Evolutionary conservation across 92 coral and sea anemone species (phyloP), one percentile per base, ranked within the genome.

Genomic region (Parazoanthus atlanticus): DNA sequence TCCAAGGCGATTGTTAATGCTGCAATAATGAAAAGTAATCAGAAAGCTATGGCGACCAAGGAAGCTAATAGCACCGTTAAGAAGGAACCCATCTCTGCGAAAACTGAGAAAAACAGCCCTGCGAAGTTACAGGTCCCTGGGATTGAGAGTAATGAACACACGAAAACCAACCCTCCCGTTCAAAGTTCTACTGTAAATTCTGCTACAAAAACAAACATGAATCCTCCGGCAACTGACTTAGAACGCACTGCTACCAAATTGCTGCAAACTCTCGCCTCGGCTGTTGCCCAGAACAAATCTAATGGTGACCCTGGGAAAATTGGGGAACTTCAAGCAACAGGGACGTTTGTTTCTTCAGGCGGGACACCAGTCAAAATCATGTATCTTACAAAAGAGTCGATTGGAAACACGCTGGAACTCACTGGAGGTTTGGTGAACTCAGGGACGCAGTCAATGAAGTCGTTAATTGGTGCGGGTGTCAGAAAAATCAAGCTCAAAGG

Each of bases 401-500:
- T 84, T 70, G 87, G 87, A 19, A 84, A 38, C 29, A 69, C 79
- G 28, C 41, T 84, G 64, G 79, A 84, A 11, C 43, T 84, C 23
- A 47, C 87, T 32, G 78, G 87, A 49, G 70, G 70, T 26, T 12
- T 84, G 25, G 79, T 30, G 38, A 70, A 89, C 84, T 89, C 86
- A 28, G 97, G 95, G 12, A 91, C 94, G n/a, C 97, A 94, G 74
- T 93, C 97, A 8, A 90, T 85, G 76, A 91, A 88, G 58, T 88
- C 94, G 25, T 80, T 94, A 93, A 93, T 94, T 65, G 94, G 84
- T 56, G 15, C 84, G 2, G 84, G 97, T 69, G 34, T 94, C 3
- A 86, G 79, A 82, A 94, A 89, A 71, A 77, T 82, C 28, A 94
- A 88, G 84, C 31, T 61, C 7, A 92, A 89, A 29, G 87, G 87